Percentiles rank a stretch among this genome's conserved stretches.
phyloP scores from a whole-genome alignment of 2,797 vertebrate species.

The Chelon auratus region DNA sequence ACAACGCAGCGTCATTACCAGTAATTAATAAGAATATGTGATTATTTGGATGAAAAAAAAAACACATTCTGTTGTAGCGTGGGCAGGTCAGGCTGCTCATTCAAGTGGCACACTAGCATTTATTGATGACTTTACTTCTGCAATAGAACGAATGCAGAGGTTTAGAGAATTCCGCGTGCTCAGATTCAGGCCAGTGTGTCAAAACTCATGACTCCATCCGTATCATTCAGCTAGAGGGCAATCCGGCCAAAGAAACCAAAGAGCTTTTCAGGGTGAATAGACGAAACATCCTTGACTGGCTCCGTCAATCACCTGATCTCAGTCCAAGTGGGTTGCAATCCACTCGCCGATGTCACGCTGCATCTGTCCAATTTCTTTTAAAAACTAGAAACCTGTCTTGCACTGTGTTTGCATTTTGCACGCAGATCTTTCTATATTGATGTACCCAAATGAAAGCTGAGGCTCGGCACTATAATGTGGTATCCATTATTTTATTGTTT shows the following conservation, averaged over 20 bases:
- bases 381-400: background rate
- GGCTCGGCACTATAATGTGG: background rate
- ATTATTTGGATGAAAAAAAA: background rate
- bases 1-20: no score
- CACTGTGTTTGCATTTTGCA: background rate
- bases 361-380: background rate
- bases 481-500: background rate
- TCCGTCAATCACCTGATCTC: background rate
- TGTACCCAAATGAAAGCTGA: background rate
- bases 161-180: background rate
- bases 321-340: background rate
- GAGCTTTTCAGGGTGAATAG: background rate
- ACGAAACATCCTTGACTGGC: background rate
- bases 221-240: background rate
- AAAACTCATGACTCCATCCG: background rate
- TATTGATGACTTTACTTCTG: constrained; percentile 5
- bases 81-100: background rate
- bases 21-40: no score
- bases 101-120: background rate
- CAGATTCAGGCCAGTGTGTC: background rate
- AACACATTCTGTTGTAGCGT: background rate
- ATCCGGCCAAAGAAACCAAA: background rate
- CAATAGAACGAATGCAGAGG: background rate
- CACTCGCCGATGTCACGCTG: background rate
- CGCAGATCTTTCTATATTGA: background rate